These are phyloP conservation scores for Leptonema lineaticorne DNA, from an alignment of 1,140 invertebrate genomes.

Conservation along the genomic window DNA sequence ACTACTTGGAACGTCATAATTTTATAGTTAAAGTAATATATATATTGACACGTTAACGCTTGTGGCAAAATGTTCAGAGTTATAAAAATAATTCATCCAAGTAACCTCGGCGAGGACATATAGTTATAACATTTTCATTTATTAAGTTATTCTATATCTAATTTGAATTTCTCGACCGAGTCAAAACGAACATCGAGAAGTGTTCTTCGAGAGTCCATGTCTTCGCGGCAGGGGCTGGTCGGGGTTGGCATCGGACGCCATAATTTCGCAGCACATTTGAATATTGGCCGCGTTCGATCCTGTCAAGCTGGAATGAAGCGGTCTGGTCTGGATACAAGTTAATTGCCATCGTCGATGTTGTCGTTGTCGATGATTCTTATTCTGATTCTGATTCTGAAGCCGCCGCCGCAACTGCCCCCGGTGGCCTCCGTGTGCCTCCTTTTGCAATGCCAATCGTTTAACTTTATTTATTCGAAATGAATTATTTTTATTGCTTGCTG, in stretches of 20 bases:
- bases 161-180: too few relatives aligned
- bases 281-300: conserved; percentile 41
- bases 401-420: neutral
- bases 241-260: neutral
- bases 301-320: conserved; percentile 41
- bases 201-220: neutral
- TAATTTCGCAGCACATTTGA: conserved; percentile 32
- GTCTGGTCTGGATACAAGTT: conserved; percentile 40
- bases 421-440: too few relatives aligned
- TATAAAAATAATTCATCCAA: too few relatives aligned
- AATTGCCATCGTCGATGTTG: conserved; percentile 32
- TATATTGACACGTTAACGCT: too few relatives aligned
- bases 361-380: neutral
- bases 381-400: neutral
- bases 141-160: too few relatives aligned
- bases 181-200: too few relatives aligned
- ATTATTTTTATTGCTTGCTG: conserved; percentile 42
- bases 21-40: too few relatives aligned
- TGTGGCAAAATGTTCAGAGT: too few relatives aligned
- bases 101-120: too few relatives aligned
- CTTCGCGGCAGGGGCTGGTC: neutral
- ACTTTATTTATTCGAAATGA: conserved; percentile 42
- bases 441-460: conserved; percentile 38
- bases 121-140: too few relatives aligned
- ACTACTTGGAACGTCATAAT: too few relatives aligned